A percentile compares a stretch with the other conserved stretches of the same genome.
These are phyloP conservation scores for Potamilus streckersoni DNA, from an alignment of 1,140 invertebrate species.

Conservation along the genomic window DNA sequence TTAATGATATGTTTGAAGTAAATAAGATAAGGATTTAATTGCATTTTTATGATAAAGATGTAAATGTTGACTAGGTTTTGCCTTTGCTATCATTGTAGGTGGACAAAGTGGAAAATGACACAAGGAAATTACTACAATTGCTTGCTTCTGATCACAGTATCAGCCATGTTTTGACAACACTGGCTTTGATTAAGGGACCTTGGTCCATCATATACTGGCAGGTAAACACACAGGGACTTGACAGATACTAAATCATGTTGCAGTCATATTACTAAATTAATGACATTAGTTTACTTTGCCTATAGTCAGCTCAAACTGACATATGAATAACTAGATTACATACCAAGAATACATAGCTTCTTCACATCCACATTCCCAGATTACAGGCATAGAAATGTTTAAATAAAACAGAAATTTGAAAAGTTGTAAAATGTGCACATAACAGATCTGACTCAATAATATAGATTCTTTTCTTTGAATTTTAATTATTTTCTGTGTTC, in stretches of 20 bases:
- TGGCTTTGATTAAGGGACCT: constrained; percentile 53
- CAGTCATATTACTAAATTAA: neutral
- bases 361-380: too few relatives aligned
- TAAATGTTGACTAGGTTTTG: constrained; percentile 3
- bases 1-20: neutral
- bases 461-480: neutral
- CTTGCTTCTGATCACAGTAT: constrained; percentile 44
- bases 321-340: neutral
- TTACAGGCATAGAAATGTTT: too few relatives aligned
- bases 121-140: constrained; percentile 46
- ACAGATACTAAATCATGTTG: neutral
- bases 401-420: too few relatives aligned
- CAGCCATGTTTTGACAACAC: constrained; percentile 66
- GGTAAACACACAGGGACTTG: constrained; percentile 37
- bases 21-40: neutral
- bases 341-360: neutral
- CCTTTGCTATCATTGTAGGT: constrained; percentile 44
- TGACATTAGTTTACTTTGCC: neutral
- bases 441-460: neutral
- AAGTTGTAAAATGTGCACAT: too few relatives aligned
- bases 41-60: neutral
- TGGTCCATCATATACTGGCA: constrained; percentile 73
- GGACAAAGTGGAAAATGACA: constrained; percentile 58
- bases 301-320: neutral
- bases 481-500: neutral